phyloP scores from a whole-genome alignment of 1,140 invertebrate genomes.

The Periplaneta americana region DNA sequence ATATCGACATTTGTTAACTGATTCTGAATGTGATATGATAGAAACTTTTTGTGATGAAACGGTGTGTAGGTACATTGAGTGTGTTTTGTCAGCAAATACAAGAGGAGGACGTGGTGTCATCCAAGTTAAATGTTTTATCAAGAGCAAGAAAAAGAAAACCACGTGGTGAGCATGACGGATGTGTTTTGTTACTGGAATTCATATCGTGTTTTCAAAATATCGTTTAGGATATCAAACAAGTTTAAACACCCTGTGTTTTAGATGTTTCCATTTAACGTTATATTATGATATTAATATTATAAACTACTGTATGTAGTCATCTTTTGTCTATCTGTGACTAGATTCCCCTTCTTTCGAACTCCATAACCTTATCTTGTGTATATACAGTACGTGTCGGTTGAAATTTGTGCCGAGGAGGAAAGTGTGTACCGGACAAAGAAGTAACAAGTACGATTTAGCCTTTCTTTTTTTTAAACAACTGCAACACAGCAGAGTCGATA shows the following conservation, averaged over 20 bases:
- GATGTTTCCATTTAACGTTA: neutral
- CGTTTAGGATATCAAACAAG: neutral
- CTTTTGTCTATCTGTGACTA: neutral
- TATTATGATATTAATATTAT: neutral
- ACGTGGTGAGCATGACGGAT: neutral
- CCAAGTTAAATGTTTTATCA: neutral
- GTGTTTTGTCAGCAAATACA: neutral
- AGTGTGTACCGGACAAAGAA: too few species aligned
- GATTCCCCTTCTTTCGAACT: neutral
- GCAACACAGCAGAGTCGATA: too few species aligned
- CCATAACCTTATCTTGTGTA: too few species aligned
- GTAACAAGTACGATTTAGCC: too few species aligned
- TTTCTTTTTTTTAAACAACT: too few species aligned
- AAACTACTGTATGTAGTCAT: neutral
- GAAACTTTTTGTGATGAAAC: neutral
- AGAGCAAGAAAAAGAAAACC: neutral
- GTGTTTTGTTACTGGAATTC: neutral
- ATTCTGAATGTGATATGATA: neutral
- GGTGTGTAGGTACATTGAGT: neutral
- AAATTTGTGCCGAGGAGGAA: too few species aligned
- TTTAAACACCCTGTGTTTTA: neutral
- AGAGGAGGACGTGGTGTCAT: too few species aligned
- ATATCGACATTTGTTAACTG: neutral
- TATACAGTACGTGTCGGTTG: too few species aligned
- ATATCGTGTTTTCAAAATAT: neutral